Evolutionary conservation across 2,797 vertebrate species (phyloP), one percentile per base, ranked within the genome.

Genomic region (Acanthornis magna): DNA sequence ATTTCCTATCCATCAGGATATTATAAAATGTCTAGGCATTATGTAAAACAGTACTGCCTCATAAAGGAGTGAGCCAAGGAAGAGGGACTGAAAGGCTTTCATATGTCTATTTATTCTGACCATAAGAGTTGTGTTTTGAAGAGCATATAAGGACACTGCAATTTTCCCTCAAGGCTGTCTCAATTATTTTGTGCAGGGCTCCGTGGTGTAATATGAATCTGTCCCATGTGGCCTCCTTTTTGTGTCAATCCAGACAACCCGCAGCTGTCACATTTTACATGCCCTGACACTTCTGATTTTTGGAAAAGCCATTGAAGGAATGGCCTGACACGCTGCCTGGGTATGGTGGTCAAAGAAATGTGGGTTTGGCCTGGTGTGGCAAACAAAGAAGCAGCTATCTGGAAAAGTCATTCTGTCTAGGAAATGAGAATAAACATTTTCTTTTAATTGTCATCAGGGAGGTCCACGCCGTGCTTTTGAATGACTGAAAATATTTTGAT

Each of bases 251-350:
- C 45, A 53, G n/a, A 38, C 27, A 82, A 11, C 8, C 6, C 29
- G 36, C 9, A 13, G 23, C 16, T 82, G 45, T 6, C 43, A 66
- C 20, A 19, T 14, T 55, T 48, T 19, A 36, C 50, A 57, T 38
- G 16, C 40, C 61, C 47, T 43, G 43, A 50, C 13, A 16, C 4
- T 12, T 13, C 7, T 32, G 8, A 16, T 30, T 85, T 85, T 89
- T 78, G 29, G 25, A 82, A 82, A 89, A 48, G 9, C 19, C 38
- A 5, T n/a, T 50, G 27, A 45, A 95, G 16, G 14, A 73, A 85
- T 66, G 9, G 13, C 23, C 21, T 48, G 32, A 66, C 57, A 79
- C 0, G 0, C 61, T 66, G 16, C 32, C 40, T 73, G 48, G 2
- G 8, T 48, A 48, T 7, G 21, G 27, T 23, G 70, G 43, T 45